Base-by-base conservation (phyloP, 2,888 invertebrate species). In the Hoplodrina blanda region DNA sequence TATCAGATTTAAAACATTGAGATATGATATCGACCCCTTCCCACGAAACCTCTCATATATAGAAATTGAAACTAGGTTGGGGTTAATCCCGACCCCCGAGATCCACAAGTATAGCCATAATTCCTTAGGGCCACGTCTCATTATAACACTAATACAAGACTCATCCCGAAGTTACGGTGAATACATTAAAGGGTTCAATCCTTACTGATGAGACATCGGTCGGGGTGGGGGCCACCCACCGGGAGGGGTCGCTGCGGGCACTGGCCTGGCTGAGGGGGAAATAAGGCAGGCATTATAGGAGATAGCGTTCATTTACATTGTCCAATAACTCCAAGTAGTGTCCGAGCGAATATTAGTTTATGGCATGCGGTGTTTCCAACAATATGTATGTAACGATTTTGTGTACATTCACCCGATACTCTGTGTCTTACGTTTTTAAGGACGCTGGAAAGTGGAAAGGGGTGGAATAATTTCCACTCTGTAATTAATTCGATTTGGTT, bases 291-390 rank as follows among this genome's bases (percentile, higher is more conserved):
- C 96, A 96, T 96, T 96, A 96, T 95, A 94, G 95, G 93, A 95
- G 94, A 94, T 95, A 96, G 94, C 94, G 95, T 96, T 96, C 96
- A 96, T 96, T 96, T 96, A 96, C 96, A 96, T 96, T 96, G 96
- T 96, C 95, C 96, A 95, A 96, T 96, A 96, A 95, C 95, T 96
- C 94, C 94, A 95, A 96, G 95, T 95, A 95, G 95, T 95, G 96
- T 94, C 95, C 95, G 92, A 93, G 91, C 93, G 94, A 94, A 94
- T 95, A 95, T 96, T 95, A 95, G 95, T 95, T 95, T 95, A 95
- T 92, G 92, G 91, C 89, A 91, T 91, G 91, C 91, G 90, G 88
- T 88, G 86, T 86, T 87, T 77, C 85, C 86, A 85, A 84, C 85
- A 78, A 85, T 83, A 83, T 82, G 81, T 86, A 86, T 81, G 80